Evolutionary conservation across 2,113 vertebrate species (phyloP), one percentile per base, ranked within the genome.

Genomic region (Laterallus jamaicensis): DNA sequence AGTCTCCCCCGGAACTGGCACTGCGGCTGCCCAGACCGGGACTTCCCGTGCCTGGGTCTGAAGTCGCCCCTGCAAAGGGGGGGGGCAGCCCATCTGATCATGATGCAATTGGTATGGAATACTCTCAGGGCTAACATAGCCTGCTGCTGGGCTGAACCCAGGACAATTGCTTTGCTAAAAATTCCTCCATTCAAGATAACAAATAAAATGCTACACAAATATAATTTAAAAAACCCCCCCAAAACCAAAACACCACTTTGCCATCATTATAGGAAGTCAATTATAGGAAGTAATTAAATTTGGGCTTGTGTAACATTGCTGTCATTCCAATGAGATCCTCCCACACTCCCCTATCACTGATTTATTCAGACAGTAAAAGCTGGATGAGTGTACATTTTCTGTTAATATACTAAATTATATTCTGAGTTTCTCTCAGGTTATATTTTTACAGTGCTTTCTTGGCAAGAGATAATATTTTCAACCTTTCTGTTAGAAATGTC

Each of bases 231-330:
- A 88, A 86, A 71, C 25, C 74, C 15, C 74, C 15, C 44, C 89
- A 80, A 80, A 6, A 74, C 63, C 88, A 71, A 47, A 47, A 19
- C 44, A 71, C 29, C n/a, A n/a, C 40, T 69, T 39, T 91, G 55
- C 31, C 44, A 37, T 86, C 40, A 40, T 95, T 78, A 60, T 8
- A 91, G 63, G 24, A 87, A 96, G 59, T 70, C n/a, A 95, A 58
- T 86, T 93, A 86, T 80, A 35, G 35, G 58, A 86, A 86, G 47
- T 91, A 89, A 93, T 92, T 95, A 93, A 82, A 93, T 92, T 79
- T 96, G 52, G 86, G 50, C 5, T 42, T 94, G 37, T 77, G 70
- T 89, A 81, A 81, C 93, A 89, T 35, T 85, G 88, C 18, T 91
- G 50, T 91, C 31, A 78, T 89, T 92, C 83, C n/a, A 63, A 26